These are phyloP conservation scores for Lophius americanus DNA, from an alignment of 2,797 vertebrate species.

Conservation along the genomic window DNA sequence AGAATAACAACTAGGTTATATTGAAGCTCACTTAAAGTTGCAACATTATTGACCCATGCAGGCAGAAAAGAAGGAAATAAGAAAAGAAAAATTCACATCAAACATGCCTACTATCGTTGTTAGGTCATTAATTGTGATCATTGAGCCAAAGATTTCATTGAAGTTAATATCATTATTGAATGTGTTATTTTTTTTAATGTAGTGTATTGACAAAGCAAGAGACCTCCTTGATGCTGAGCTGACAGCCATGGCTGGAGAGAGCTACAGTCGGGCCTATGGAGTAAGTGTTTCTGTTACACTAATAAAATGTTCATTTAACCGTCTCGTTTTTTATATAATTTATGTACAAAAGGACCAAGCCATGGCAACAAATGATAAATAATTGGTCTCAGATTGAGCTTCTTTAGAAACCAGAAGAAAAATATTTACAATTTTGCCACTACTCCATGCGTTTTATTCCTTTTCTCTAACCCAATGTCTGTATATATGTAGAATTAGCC, in stretches of 20 bases:
- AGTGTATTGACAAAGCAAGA: constrained; percentile 99
- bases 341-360: constrained; percentile 7
- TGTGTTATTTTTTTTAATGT: constrained; percentile 21
- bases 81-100: not conserved
- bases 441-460: not conserved
- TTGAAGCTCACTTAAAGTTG: not conserved
- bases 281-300: constrained; percentile 75
- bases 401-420: constrained; percentile 10
- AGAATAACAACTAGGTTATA: not conserved
- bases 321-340: constrained; percentile 17
- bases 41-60: not conserved
- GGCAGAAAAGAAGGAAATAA: not conserved
- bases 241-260: constrained; percentile 99
- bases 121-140: not conserved
- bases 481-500: constrained; percentile 12
- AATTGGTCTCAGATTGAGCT: not conserved
- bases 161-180: not conserved
- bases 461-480: not conserved
- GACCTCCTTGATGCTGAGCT: constrained; percentile 96
- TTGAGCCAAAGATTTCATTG: not conserved
- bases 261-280: constrained; percentile 97
- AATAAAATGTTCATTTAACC: constrained; percentile 11
- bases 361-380: constrained; percentile 7
- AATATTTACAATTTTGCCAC: constrained; percentile 2
- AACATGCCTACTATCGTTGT: not conserved